phyloP scores from a whole-genome alignment of 2,888 invertebrate genomes.

The Heliconius ismenius region DNA sequence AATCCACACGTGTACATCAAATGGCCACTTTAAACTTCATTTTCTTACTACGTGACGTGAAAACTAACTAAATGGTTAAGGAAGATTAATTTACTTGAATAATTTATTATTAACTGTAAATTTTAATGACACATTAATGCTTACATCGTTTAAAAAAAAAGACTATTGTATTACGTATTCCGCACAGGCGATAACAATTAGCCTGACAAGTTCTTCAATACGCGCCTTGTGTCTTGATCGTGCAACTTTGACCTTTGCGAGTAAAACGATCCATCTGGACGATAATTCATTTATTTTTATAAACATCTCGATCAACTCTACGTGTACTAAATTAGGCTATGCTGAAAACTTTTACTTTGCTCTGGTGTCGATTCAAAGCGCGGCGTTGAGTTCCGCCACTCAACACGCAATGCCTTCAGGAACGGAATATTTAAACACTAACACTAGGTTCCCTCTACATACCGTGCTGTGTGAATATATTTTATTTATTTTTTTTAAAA shows the following conservation, averaged over 20 bases:
- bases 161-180: conserved; percentile 56
- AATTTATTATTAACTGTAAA: conserved; percentile 14
- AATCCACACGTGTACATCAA: neutral
- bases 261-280: conserved; percentile 31
- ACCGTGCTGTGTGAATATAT: too few relatives aligned
- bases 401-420: too few relatives aligned
- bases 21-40: neutral
- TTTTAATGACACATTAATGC: neutral
- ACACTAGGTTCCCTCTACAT: too few relatives aligned
- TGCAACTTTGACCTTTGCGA: conserved; percentile 55
- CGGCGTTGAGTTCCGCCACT: too few relatives aligned
- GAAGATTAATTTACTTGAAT: neutral
- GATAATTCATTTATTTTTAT: conserved; percentile 21
- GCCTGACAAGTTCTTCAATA: conserved; percentile 63
- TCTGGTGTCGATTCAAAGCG: too few relatives aligned
- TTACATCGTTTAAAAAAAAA: conserved; percentile 18
- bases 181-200: conserved; percentile 55
- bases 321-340: neutral
- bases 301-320: neutral
- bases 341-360: too few relatives aligned
- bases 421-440: too few relatives aligned
- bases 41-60: neutral
- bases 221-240: conserved; percentile 58
- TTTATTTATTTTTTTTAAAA: too few relatives aligned
- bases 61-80: neutral